These are phyloP conservation scores for Lacerta agilis DNA, from an alignment of 2,797 vertebrate genomes.

Conservation along the genomic window DNA sequence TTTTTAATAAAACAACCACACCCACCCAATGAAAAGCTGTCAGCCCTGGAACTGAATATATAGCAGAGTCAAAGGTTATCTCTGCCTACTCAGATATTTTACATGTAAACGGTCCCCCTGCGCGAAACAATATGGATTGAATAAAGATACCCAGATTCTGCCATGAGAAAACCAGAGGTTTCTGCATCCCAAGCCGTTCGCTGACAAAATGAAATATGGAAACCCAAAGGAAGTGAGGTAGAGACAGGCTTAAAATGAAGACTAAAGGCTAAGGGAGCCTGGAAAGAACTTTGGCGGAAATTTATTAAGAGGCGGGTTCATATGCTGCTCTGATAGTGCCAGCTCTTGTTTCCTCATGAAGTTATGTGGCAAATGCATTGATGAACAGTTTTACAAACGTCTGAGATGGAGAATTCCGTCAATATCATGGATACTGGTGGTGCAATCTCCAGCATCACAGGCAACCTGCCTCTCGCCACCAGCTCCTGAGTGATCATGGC, in stretches of 20 bases:
- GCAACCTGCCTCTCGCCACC: not conserved
- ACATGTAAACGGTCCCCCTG: not conserved
- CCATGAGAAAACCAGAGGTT: slow-evolving; percentile 65
- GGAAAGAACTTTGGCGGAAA: slow-evolving; percentile 38
- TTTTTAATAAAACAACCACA: no score
- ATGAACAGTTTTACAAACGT: not conserved
- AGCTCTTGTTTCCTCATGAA: not conserved
- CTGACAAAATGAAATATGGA: slow-evolving; percentile 20
- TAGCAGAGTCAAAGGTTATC: not conserved
- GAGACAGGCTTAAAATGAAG: slow-evolving; percentile 14
- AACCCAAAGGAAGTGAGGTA: no score
- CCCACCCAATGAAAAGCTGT: no score
- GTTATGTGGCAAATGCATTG: slow-evolving; percentile 51
- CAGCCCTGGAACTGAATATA: no score
- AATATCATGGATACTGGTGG: not conserved
- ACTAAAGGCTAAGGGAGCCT: slow-evolving; percentile 37
- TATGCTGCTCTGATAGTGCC: slow-evolving; percentile 19
- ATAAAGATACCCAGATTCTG: slow-evolving; percentile 65
- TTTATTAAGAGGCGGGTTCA: slow-evolving; percentile 39
- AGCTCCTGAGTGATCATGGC: not conserved
- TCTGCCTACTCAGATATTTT: not conserved
- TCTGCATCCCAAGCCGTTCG: slow-evolving; percentile 46
- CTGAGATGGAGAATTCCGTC: not conserved
- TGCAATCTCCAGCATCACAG: no score
- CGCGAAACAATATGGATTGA: slow-evolving; percentile 67